A percentile compares a stretch with the other conserved stretches of the same genome.
These are phyloP conservation scores for Oscheius onirici DNA, from an alignment of 2,888 invertebrate species.

Conservation along the genomic window DNA sequence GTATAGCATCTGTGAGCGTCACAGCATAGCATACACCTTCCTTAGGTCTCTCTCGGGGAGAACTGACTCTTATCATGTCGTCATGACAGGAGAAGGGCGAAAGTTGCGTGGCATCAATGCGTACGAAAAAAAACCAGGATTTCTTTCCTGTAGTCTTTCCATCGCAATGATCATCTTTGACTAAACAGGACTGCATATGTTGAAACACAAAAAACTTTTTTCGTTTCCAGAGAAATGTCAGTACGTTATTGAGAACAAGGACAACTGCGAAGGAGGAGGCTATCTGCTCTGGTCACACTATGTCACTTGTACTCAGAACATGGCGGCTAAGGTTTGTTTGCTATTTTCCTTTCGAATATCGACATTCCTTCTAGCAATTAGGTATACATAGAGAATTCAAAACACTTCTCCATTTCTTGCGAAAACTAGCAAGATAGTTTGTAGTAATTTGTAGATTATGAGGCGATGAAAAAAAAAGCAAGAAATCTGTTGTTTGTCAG, in stretches of 20 bases:
- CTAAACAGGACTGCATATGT: no score
- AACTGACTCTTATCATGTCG: no score
- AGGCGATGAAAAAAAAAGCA: background rate
- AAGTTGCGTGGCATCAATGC: no score
- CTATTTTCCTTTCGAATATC: background rate
- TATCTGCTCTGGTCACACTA: conserved; percentile 61
- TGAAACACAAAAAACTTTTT: background rate
- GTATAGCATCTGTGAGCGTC: no score
- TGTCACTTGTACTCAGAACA: conserved; percentile 46
- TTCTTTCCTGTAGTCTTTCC: no score
- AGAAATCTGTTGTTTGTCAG: background rate
- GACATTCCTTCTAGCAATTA: background rate
- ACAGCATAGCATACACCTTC: no score
- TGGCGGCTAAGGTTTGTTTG: conserved; percentile 35
- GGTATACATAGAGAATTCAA: no score
- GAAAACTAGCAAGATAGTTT: background rate
- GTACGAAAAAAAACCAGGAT: no score
- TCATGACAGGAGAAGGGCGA: no score
- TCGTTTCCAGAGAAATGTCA: conserved; percentile 41
- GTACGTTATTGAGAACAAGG: conserved; percentile 52
- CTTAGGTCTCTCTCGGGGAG: no score
- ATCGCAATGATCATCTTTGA: no score
- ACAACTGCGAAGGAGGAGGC: conserved; percentile 65
- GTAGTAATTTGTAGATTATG: background rate
- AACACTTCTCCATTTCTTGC: no score